Evolutionary conservation across 2,888 invertebrate genomes (phyloP).

Genomic region (Helicoverpa assulta): DNA sequence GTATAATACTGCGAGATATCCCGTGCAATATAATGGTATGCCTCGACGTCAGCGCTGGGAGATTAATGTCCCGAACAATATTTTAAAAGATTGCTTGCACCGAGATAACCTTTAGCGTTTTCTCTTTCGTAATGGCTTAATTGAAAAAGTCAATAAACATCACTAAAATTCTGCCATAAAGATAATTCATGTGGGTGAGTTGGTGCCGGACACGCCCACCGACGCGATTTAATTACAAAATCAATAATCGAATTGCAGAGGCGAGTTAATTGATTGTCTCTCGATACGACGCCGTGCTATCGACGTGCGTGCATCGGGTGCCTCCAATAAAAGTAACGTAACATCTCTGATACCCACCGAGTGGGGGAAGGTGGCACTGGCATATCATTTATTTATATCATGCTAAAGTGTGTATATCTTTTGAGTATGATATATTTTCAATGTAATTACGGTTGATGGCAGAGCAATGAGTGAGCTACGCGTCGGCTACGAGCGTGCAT

Average conservation of each 20-base stretch:
- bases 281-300: slow-evolving; percentile 79
- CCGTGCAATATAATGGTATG: slow-evolving; percentile 58
- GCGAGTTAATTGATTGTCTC: slow-evolving; percentile 84
- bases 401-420: slow-evolving; percentile 40
- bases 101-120: slow-evolving; percentile 58
- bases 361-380: slow-evolving; percentile 30
- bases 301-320: slow-evolving; percentile 78
- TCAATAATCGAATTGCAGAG: slow-evolving; percentile 87
- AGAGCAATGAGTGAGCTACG: slow-evolving; percentile 18
- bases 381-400: slow-evolving; percentile 57
- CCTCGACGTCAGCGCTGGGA: slow-evolving; percentile 46
- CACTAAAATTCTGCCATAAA: slow-evolving; percentile 70
- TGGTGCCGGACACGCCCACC: slow-evolving; percentile 78
- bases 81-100: slow-evolving; percentile 54
- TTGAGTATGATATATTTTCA: slow-evolving; percentile 40
- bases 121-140: slow-evolving; percentile 72
- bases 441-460: slow-evolving; percentile 47
- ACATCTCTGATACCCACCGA: slow-evolving; percentile 49
- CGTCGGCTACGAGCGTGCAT: not conserved
- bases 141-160: slow-evolving; percentile 78
- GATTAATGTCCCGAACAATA: slow-evolving; percentile 60
- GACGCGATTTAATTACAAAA: slow-evolving; percentile 87
- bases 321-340: slow-evolving; percentile 55
- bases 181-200: slow-evolving; percentile 70
- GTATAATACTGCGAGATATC: slow-evolving; percentile 70